Conservation (phyloP, 2,113 vertebrate species). For the Heliornis fulica region DNA sequence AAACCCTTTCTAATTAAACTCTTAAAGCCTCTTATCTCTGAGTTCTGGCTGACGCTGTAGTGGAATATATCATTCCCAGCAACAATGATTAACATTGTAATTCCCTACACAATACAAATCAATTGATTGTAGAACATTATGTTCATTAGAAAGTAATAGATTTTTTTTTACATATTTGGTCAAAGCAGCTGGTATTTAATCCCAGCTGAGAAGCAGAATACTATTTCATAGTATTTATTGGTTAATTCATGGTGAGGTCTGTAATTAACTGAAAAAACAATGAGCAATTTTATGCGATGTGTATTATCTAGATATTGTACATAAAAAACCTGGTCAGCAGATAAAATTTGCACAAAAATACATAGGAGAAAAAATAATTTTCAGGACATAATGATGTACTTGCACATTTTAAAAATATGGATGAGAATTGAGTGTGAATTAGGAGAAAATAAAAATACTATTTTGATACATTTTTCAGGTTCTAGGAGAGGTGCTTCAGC, state of each 20-base stretch:
- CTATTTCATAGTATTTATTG: not conserved
- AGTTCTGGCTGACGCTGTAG: not conserved
- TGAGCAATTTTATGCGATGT: not conserved
- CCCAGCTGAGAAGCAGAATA: not conserved
- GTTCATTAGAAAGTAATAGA: conserved; percentile 46
- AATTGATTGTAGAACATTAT: conserved; percentile 38
- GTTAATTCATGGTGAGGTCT: not conserved
- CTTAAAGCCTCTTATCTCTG: conserved; percentile 63
- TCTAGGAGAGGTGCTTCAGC: not conserved
- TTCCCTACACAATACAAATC: conserved; percentile 38
- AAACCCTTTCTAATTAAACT: conserved; percentile 61
- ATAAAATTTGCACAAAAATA: not conserved
- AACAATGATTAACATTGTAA: conserved; percentile 34
- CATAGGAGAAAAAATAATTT: not conserved
- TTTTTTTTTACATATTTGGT: conserved; percentile 34
- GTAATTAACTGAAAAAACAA: not conserved
- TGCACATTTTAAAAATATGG: not conserved
- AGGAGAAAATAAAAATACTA: not conserved
- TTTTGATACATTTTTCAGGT: not conserved
- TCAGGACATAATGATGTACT: not conserved
- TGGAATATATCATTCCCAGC: not conserved
- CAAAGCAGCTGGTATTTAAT: conserved; percentile 46
- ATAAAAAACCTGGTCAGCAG: not conserved
- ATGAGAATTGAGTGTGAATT: not conserved
- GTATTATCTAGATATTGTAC: not conserved